Percentiles rank a stretch among this genome's conserved stretches.
phyloP scores from a whole-genome alignment of 2,888 invertebrate species.

The Lithophane leautieri region DNA sequence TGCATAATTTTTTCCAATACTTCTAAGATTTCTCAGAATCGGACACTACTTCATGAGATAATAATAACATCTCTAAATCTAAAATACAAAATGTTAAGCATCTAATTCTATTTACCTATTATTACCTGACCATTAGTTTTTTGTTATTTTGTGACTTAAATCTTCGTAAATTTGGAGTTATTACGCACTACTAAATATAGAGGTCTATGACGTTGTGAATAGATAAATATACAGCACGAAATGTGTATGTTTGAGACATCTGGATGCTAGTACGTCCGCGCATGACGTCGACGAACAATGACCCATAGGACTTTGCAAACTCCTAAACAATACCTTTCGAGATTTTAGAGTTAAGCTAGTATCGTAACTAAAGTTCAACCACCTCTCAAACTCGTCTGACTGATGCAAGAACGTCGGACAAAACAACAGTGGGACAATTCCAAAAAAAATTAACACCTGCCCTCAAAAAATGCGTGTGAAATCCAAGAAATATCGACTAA shows the following conservation, averaged over 20 bases:
- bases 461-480: slow-evolving; percentile 34
- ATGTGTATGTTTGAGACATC: slow-evolving; percentile 78
- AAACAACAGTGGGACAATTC: slow-evolving; percentile 21
- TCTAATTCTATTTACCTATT: slow-evolving; percentile 39
- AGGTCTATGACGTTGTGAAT: slow-evolving; percentile 70
- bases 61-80: slow-evolving; percentile 37
- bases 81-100: slow-evolving; percentile 43
- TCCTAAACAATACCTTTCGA: neutral
- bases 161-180: slow-evolving; percentile 19
- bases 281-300: slow-evolving; percentile 71
- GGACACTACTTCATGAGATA: slow-evolving; percentile 26
- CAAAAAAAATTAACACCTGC: slow-evolving; percentile 62
- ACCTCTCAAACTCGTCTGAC: slow-evolving; percentile 6
- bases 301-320: slow-evolving; percentile 47
- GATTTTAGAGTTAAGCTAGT: neutral
- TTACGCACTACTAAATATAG: slow-evolving; percentile 75
- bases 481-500: slow-evolving; percentile 45
- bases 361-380: slow-evolving; percentile 25
- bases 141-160: slow-evolving; percentile 16
- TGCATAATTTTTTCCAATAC: slow-evolving; percentile 48
- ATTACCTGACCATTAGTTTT: slow-evolving; percentile 28
- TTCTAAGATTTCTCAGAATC: slow-evolving; percentile 38
- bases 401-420: neutral
- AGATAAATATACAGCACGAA: slow-evolving; percentile 74
- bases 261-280: slow-evolving; percentile 67